phyloP scores from a whole-genome alignment of 2,888 invertebrate genomes.

The Campopleginae sp. region DNA sequence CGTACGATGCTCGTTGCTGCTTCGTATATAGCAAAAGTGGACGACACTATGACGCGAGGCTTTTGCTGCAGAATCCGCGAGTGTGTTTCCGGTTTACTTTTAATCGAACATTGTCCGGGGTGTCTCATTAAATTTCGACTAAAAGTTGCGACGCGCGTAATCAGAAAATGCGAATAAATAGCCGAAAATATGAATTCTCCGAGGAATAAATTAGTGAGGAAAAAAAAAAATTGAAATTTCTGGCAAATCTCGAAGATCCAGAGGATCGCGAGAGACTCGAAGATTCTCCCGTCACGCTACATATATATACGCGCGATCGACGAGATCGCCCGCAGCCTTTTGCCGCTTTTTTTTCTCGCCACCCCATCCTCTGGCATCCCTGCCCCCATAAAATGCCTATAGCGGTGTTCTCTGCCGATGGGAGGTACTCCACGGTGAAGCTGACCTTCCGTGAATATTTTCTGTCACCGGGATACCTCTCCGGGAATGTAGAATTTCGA shows the following conservation, averaged over 20 bases:
- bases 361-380: constrained; percentile 49
- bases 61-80: not conserved
- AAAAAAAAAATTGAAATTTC: constrained; percentile 73
- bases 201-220: constrained; percentile 75
- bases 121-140: not conserved
- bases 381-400: constrained; percentile 31
- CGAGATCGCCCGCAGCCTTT: constrained; percentile 59
- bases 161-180: constrained; percentile 35
- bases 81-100: not conserved
- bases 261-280: constrained; percentile 49
- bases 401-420: not conserved
- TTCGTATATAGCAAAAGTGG: constrained; percentile 21
- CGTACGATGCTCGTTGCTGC: constrained; percentile 40
- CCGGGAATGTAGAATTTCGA: constrained; percentile 23
- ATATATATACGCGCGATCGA: constrained; percentile 27
- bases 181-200: constrained; percentile 20
- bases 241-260: constrained; percentile 78
- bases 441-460: constrained; percentile 31
- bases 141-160: not conserved
- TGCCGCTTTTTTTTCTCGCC: constrained; percentile 51
- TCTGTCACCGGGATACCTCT: constrained; percentile 4
- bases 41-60: constrained; percentile 36
- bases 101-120: not conserved
- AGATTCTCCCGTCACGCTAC: constrained; percentile 58
- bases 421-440: constrained; percentile 9